Conservation (phyloP, 2,888 invertebrate genomes). For the Caenorhabditis imperialis region DNA sequence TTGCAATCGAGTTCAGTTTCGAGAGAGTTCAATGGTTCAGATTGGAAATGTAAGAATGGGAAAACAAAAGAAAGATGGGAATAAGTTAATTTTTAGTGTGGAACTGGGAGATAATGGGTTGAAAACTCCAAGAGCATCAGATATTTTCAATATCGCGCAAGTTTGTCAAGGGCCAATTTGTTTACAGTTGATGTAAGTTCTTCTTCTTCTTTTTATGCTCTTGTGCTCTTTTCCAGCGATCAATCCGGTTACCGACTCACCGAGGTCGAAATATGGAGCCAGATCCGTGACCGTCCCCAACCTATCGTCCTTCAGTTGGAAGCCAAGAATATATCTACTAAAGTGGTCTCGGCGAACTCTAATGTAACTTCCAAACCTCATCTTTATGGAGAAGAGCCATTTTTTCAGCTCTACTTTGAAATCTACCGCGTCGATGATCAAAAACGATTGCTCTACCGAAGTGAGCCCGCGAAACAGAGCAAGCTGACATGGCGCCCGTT, state of each 20-base stretch:
- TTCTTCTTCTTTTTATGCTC: neutral
- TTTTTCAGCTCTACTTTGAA: constrained; percentile 40
- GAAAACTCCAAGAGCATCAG: constrained; percentile 16
- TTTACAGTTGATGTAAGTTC: constrained; percentile 33
- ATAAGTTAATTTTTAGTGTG: constrained; percentile 18
- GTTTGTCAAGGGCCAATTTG: constrained; percentile 7
- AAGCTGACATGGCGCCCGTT: constrained; percentile 63
- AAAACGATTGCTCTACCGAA: constrained; percentile 59
- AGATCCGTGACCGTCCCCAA: constrained; percentile 64
- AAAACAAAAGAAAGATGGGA: neutral
- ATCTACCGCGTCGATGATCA: constrained; percentile 36
- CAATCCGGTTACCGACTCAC: constrained; percentile 25
- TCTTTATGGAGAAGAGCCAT: neutral
- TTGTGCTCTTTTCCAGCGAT: constrained; percentile 22
- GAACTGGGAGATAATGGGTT: constrained; percentile 30
- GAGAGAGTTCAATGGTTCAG: constrained; percentile 47
- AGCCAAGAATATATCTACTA: constrained; percentile 64
- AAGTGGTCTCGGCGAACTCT: constrained; percentile 45
- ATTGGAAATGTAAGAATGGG: constrained; percentile 26
- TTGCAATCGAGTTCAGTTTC: constrained; percentile 45
- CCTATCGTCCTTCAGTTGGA: constrained; percentile 68
- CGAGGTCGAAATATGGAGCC: constrained; percentile 62
- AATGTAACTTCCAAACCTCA: constrained; percentile 11
- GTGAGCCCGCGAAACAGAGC: constrained; percentile 60
- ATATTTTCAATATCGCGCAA: constrained; percentile 44